These are phyloP conservation scores for Protobothrops mucrosquamatus DNA, from an alignment of 2,113 vertebrate species.

Conservation along the genomic window DNA sequence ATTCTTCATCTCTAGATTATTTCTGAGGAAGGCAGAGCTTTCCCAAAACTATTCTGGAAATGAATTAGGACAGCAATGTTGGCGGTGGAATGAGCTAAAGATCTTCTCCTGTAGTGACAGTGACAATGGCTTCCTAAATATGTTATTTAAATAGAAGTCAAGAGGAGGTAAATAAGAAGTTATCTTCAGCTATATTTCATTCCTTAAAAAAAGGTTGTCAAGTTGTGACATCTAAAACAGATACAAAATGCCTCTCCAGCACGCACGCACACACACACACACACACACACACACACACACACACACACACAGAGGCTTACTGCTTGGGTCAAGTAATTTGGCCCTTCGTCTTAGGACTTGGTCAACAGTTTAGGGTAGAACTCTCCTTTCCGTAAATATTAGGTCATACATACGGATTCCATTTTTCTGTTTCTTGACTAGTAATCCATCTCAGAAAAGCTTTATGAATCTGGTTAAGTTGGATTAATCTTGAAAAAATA, in stretches of 20 bases:
- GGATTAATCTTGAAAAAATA: not conserved
- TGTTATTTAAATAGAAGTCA: not conserved
- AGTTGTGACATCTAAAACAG: not conserved
- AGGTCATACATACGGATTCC: not conserved
- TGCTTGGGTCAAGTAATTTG: not conserved
- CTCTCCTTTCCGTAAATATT: too few relatives aligned
- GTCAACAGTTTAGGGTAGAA: not conserved
- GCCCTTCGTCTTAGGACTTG: not conserved
- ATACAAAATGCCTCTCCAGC: not conserved
- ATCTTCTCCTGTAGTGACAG: not conserved
- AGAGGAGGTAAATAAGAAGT: not conserved
- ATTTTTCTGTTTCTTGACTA: not conserved
- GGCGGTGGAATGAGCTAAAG: not conserved
- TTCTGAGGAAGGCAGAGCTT: not conserved
- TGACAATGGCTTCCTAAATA: not conserved
- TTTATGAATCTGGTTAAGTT: not conserved
- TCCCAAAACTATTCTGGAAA: not conserved
- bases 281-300: too few relatives aligned
- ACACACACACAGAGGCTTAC: not conserved
- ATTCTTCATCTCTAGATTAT: not conserved
- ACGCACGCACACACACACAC: too few relatives aligned
- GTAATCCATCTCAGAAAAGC: not conserved
- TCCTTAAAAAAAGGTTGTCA: not conserved
- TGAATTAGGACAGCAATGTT: not conserved
- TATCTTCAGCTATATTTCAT: not conserved